Percentiles rank a stretch among this genome's conserved stretches.
These are phyloP conservation scores for Caenorhabditis inopinata DNA, from an alignment of 1,140 invertebrate genomes.

Conservation along the genomic window DNA sequence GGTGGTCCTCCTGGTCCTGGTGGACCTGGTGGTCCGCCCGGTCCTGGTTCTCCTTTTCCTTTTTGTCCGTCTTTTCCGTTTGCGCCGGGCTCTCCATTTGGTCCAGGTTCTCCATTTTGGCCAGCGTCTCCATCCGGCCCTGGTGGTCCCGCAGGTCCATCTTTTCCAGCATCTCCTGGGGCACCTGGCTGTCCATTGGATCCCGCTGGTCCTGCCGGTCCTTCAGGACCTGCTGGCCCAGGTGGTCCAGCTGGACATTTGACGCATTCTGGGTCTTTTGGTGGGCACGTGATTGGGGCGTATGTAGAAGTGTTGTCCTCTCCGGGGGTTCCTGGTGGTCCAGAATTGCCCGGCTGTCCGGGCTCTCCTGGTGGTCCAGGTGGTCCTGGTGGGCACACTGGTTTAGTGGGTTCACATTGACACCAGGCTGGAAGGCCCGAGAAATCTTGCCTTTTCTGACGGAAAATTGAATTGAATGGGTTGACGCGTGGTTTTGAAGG, in stretches of 20 bases:
- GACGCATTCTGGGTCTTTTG: conserved; percentile 25
- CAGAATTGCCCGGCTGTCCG: conserved; percentile 42
- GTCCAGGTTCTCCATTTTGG: conserved; percentile 33
- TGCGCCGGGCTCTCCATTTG: conserved; percentile 2
- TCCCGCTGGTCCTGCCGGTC: conserved; percentile 2
- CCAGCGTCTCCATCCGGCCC: conserved; percentile 37
- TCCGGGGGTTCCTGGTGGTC: conserved; percentile 33
- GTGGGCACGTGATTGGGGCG: conserved; percentile 32
- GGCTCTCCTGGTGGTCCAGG: conserved; percentile 49
- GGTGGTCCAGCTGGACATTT: background rate
- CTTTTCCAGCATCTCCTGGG: conserved; percentile 32
- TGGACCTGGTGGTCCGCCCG: conserved; percentile 54
- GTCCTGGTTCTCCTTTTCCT: conserved; percentile 28
- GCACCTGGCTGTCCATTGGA: background rate
- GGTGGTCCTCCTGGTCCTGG: conserved; percentile 42
- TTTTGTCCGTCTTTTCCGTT: conserved; percentile 8
- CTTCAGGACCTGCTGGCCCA: background rate
- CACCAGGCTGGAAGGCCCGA: conserved; percentile 50
- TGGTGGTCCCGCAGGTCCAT: conserved; percentile 30
- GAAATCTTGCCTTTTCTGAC: conserved; percentile 52
- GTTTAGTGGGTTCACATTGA: conserved; percentile 51
- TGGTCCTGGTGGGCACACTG: conserved; percentile 48
- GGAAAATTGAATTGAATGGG: conserved; percentile 51
- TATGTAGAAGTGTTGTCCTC: conserved; percentile 33
- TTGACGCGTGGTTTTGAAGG: conserved; percentile 47